Percentiles rank a stretch among this genome's conserved stretches.
These are phyloP conservation scores for Ciona savignyi DNA, from an alignment of 23 tunicate species.

Conservation along the genomic window DNA sequence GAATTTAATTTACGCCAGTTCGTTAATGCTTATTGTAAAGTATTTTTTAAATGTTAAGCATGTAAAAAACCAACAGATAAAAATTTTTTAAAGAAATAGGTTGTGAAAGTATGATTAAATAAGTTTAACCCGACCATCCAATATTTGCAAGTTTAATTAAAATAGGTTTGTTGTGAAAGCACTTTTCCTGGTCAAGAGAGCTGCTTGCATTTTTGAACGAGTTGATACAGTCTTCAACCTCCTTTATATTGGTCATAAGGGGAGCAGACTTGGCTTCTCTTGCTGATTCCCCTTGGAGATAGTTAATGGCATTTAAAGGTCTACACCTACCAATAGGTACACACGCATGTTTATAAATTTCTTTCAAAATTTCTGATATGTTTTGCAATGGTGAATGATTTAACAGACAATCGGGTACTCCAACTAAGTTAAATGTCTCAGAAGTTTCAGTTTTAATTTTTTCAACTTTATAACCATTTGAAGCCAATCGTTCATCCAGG, in stretches of 20 bases:
- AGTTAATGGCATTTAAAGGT: constrained; percentile 20
- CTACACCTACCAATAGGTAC: constrained; percentile 8
- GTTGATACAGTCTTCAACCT: background rate
- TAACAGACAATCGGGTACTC: too few species aligned
- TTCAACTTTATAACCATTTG: constrained; percentile 45
- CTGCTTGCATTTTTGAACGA: background rate
- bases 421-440: too few species aligned
- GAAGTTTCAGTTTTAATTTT: background rate
- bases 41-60: too few species aligned
- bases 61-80: too few species aligned
- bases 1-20: too few species aligned
- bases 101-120: too few species aligned
- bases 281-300: constrained; percentile 62
- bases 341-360: constrained; percentile 3
- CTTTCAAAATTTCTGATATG: constrained; percentile 27
- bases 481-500: constrained; percentile 21
- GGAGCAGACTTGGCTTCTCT: constrained; percentile 25
- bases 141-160: constrained; percentile 16
- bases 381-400: constrained; percentile 25
- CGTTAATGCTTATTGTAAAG: too few species aligned
- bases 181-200: background rate
- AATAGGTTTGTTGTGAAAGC: constrained; percentile 40
- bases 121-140: too few species aligned
- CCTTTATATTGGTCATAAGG: constrained; percentile 1
- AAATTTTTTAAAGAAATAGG: too few species aligned